Base-by-base conservation (phyloP, 2,113 vertebrate species). In the Salvelinus fontinalis region DNA sequence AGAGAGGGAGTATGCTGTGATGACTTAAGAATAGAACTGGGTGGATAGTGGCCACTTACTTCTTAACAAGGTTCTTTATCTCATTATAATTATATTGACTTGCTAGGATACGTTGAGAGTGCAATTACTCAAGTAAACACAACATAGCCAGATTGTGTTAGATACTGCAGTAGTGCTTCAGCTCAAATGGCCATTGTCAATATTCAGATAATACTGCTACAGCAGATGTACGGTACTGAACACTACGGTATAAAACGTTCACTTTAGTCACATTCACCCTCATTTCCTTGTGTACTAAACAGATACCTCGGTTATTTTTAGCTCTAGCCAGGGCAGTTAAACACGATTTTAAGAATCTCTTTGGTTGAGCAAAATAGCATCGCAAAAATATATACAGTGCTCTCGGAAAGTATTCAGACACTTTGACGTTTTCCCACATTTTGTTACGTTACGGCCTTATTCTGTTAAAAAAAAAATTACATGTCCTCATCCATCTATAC, bases 111-210 rank as follows among this genome's bases (percentile, higher is more conserved):
- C 81, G 84, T 85, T 85, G 84, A 71, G 70, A 66, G 81, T 81
- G 74, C 81, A 81, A 83, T 82, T 81, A 83, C 78, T 82, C 79
- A 78, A 80, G 77, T 84, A 85, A 83, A 83, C 75, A 71, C 22
- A 75, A 62, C 71, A 69, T 20, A 75, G 70, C 31, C 67, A 48
- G 20, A 39, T 48, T 78, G 73, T 64, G 39, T 69, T 73, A n/a
- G n/a, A 62, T 62, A 62, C 59, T n/a, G 59, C n/a, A 62, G 39
- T 18, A 5, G 6, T 67, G 24, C 13, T 29, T 29, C 72, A 60
- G 73, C 11, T 70, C 78, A 82, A 75, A 22, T 60, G 71, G 71
- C 72, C 72, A 75, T 49, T 67, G 59, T 62, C 59, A 62, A 22
- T 62, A 9, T 62, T 22, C 59, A 24, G 59, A n/a, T 11, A 22